A percentile compares a stretch with the other conserved stretches of the same genome.
phyloP scores from a whole-genome alignment of 2,888 invertebrate species.

The Ectobius pallidus region DNA sequence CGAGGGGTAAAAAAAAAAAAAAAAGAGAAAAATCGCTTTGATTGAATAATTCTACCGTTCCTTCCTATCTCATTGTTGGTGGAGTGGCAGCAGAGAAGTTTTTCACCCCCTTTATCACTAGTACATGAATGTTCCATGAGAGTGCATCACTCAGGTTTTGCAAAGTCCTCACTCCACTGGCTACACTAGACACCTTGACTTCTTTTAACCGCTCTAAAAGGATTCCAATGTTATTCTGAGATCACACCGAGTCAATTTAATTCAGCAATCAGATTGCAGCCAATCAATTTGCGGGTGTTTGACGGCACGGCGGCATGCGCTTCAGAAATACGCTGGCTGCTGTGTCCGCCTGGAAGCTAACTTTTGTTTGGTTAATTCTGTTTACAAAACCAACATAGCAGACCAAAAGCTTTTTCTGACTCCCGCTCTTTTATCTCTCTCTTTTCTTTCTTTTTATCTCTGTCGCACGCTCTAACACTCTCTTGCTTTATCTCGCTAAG shows the following conservation, averaged over 20 bases:
- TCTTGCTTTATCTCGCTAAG: too few relatives aligned
- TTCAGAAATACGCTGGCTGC: background rate
- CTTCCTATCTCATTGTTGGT: constrained; percentile 11
- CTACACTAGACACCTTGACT: constrained; percentile 12
- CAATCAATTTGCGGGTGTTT: constrained; percentile 44
- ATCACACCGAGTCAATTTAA: constrained; percentile 39
- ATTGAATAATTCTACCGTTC: constrained; percentile 34
- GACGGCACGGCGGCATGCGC: background rate
- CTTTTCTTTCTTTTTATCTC: too few relatives aligned
- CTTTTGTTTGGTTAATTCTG: constrained; percentile 28
- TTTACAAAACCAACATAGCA: constrained; percentile 20
- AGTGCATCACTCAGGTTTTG: background rate
- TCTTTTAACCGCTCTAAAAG: constrained; percentile 41
- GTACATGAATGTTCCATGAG: constrained; percentile 44
- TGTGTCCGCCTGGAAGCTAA: background rate
- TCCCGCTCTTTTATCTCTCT: too few relatives aligned
- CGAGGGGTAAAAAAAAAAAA: background rate
- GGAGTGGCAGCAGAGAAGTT: too few relatives aligned
- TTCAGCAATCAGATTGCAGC: constrained; percentile 39
- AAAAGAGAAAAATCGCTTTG: constrained; percentile 16
- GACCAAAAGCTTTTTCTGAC: constrained; percentile 3
- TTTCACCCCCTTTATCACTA: constrained; percentile 33
- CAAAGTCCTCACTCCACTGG: background rate
- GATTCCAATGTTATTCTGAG: constrained; percentile 45
- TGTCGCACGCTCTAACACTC: too few relatives aligned